Percentiles rank a stretch among this genome's conserved stretches.
These are phyloP conservation scores for Hypomesus transpacificus DNA, from an alignment of 2,113 vertebrate species.

Conservation along the genomic window DNA sequence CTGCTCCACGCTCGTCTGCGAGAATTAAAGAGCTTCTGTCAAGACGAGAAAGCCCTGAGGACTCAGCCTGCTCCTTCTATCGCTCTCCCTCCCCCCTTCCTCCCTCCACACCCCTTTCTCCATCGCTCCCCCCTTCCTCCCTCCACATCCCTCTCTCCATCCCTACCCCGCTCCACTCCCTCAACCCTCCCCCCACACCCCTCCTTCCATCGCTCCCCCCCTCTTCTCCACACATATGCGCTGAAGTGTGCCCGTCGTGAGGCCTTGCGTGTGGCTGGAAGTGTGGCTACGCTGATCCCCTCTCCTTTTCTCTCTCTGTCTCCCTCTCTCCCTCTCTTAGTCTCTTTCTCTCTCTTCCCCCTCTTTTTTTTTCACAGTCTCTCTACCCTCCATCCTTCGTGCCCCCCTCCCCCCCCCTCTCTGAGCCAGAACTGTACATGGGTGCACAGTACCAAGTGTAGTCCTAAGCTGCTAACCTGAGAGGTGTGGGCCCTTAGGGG, in stretches of 20 bases:
- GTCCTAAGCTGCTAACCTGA: too few species aligned
- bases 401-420: background rate
- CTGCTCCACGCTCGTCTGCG: slow-evolving; percentile 36
- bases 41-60: slow-evolving; percentile 45
- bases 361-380: background rate
- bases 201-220: slow-evolving; percentile 2
- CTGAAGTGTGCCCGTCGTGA: too few species aligned
- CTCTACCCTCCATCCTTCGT: background rate
- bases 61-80: slow-evolving; percentile 20
- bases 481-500: background rate
- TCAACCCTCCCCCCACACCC: background rate
- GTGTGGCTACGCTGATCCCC: background rate
- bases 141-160: background rate
- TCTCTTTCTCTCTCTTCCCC: background rate
- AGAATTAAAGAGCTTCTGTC: slow-evolving; percentile 54
- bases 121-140: background rate
- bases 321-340: background rate
- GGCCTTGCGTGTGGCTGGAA: too few species aligned
- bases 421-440: too few species aligned
- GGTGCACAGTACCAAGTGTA: too few species aligned
- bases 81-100: slow-evolving; percentile 21
- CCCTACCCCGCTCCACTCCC: background rate
- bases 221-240: background rate
- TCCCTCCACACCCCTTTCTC: background rate
- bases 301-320: background rate